phyloP scores from a whole-genome alignment of 2,888 invertebrate species.

The Rhodophaea formosa region DNA sequence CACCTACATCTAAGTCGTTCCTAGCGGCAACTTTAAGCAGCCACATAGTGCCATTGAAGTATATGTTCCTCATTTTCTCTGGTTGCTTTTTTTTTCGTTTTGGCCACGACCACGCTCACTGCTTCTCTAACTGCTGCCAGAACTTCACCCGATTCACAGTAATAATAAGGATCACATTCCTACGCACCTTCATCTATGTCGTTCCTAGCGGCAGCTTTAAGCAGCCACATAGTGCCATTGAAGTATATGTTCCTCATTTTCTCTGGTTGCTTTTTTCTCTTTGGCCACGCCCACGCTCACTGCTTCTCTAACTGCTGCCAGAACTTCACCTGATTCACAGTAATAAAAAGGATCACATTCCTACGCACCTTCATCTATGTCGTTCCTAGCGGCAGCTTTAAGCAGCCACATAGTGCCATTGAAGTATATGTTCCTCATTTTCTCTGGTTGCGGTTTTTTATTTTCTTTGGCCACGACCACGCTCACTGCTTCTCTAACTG shows the following conservation, averaged over 20 bases:
- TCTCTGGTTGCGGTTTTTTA: slow-evolving; percentile 84
- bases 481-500: too few relatives aligned
- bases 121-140: slow-evolving; percentile 94
- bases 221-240: slow-evolving; percentile 94
- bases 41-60: slow-evolving; percentile 92
- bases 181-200: too few relatives aligned
- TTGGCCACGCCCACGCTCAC: too few relatives aligned
- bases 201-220: too few relatives aligned
- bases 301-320: too few relatives aligned
- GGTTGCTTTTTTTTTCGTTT: slow-evolving; percentile 83
- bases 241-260: too few relatives aligned
- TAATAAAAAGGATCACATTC: too few relatives aligned
- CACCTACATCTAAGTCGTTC: too few relatives aligned
- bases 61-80: slow-evolving; percentile 89
- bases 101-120: slow-evolving; percentile 83
- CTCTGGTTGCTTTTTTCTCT: too few relatives aligned
- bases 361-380: slow-evolving; percentile 94
- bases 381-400: slow-evolving; percentile 98
- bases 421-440: slow-evolving; percentile 89
- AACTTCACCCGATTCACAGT: slow-evolving; percentile 92
- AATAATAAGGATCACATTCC: too few relatives aligned
- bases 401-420: slow-evolving; percentile 96
- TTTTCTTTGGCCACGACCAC: slow-evolving; percentile 84
- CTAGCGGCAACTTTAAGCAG: too few relatives aligned
- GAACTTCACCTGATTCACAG: too few relatives aligned